A percentile compares a stretch with the other conserved stretches of the same genome.
These are phyloP conservation scores for Ranitomeya imitator DNA, from an alignment of 2,113 vertebrate genomes.

Conservation along the genomic window DNA sequence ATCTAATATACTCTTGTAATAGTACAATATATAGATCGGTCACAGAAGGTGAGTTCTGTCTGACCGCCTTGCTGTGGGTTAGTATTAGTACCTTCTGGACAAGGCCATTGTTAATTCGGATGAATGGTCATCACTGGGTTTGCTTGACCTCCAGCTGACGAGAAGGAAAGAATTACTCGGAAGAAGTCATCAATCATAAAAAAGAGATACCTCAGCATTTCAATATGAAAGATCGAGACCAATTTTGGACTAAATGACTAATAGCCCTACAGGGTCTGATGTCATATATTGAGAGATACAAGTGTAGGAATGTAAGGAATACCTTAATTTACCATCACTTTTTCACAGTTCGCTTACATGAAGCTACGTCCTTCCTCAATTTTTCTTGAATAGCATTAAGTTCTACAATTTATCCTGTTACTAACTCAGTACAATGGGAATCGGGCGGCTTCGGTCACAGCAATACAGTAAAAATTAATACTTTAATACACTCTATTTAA, in stretches of 20 bases:
- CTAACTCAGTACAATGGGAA: no score
- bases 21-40: neutral
- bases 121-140: neutral
- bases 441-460: no score
- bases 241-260: neutral
- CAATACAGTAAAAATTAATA: no score
- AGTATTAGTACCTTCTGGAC: constrained; percentile 34
- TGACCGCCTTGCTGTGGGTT: neutral
- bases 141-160: constrained; percentile 27
- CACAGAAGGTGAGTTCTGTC: neutral
- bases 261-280: neutral
- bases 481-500: no score
- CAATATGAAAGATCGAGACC: neutral
- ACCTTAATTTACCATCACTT: no score
- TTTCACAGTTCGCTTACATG: no score
- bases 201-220: neutral
- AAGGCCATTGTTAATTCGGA: constrained; percentile 20
- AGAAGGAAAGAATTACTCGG: neutral
- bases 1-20: neutral
- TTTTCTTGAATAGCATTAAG: no score
- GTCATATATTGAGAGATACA: neutral
- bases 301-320: no score
- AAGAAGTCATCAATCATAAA: constrained; percentile 17
- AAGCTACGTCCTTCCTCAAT: no score
- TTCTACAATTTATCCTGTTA: no score